These are phyloP conservation scores for Drosophila imparisetae DNA, from an alignment of 2,888 invertebrate genomes.

Conservation along the genomic window DNA sequence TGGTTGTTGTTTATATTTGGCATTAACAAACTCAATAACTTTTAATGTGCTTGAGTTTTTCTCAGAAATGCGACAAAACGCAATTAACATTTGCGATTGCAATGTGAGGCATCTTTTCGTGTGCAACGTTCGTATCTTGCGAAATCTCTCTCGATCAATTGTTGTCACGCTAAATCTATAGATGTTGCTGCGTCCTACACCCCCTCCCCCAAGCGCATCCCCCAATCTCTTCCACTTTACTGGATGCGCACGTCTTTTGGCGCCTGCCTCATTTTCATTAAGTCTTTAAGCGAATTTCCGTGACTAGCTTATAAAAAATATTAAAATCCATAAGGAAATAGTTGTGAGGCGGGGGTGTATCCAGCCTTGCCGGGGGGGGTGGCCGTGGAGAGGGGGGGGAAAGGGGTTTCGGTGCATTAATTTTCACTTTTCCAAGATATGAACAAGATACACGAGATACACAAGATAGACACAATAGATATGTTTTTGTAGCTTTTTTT, in stretches of 20 bases:
- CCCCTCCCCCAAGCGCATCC: background rate
- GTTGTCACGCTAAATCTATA: constrained; percentile 44
- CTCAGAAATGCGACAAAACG: constrained; percentile 29
- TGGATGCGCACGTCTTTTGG: constrained; percentile 59
- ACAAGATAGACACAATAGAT: constrained; percentile 49
- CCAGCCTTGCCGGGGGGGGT: background rate
- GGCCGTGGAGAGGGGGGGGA: too few relatives aligned
- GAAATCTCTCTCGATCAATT: constrained; percentile 35
- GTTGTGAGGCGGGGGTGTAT: constrained; percentile 44
- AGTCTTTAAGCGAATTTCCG: constrained; percentile 71
- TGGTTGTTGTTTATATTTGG: constrained; percentile 42
- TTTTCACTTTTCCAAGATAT: constrained; percentile 75
- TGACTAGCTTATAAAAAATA: constrained; percentile 79
- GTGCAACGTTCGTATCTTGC: constrained; percentile 12
- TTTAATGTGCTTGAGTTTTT: constrained; percentile 25
- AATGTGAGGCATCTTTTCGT: constrained; percentile 21
- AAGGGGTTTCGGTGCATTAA: constrained; percentile 58
- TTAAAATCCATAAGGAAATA: constrained; percentile 79
- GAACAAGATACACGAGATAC: constrained; percentile 50
- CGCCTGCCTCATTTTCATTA: constrained; percentile 69
- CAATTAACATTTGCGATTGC: constrained; percentile 51
- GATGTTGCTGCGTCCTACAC: background rate
- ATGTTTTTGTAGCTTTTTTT: constrained; percentile 40
- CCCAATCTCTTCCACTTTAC: background rate
- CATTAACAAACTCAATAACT: constrained; percentile 52